Base-by-base conservation (phyloP, 2,888 invertebrate species). In the Caenorhabditis zanzibari region DNA sequence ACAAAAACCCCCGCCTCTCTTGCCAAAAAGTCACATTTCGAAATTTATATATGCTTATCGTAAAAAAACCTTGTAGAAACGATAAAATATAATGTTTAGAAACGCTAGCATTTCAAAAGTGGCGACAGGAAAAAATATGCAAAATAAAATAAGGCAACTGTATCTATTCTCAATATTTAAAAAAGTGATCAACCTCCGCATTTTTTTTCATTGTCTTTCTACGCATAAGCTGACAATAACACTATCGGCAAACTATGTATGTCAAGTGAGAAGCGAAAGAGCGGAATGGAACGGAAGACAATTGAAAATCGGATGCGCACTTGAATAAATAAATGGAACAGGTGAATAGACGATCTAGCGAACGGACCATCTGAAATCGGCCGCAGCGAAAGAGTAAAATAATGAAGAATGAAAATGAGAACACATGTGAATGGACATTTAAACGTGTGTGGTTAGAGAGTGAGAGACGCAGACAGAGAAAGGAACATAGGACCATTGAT, bases 181-280 rank as follows among this genome's bases (percentile, higher is more conserved):
- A 5, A 1, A 24, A 26, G 22, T 5, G 52, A 26, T 54, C 58
- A 32, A 32, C 58, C 58, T 58, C 19, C 32, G 32, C 2, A 6
- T 32, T 58, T 32, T 58, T 9, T 16, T 56, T n/a, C n/a, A n/a
- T n/a, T 58, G 58, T 32, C 26, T 32, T 58, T 58, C 16, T 58
- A 32, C 61, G 41, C 26, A 44, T 54, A 74, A 64, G 64, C 56
- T 35, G 41, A 49, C 59, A 35, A 68, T 76, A 76, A 76, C 47
- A 76, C 68, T 28, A 58, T 68, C 19, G 19, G 76, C 68, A 68
- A 76, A 68, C 75, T 44, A 76, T 76, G 76, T 76, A 61, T 76
- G 76, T 76, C 76, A 76, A 76, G 76, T 76, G 76, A 66, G 66
- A 59, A 44, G 38, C n/a, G 35, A 35, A 16, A 32, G 22, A 24